Evolutionary conservation across 2,888 invertebrate species (phyloP).

Genomic region (Julus scandinavius): DNA sequence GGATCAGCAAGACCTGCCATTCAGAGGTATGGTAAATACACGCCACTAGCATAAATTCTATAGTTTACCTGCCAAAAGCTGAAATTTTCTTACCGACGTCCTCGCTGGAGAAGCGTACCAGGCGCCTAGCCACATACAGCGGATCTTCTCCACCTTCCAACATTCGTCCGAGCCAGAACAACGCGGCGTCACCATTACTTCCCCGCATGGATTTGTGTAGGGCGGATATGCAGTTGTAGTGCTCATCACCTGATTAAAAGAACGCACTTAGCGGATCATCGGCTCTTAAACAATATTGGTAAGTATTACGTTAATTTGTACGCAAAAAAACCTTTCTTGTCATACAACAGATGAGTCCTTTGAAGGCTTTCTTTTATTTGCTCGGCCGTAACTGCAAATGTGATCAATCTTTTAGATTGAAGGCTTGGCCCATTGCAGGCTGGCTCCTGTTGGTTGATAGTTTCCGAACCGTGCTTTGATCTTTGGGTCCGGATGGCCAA

Average conservation of each 20-base stretch:
- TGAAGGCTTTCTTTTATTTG: constrained; percentile 79
- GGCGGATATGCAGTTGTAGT: constrained; percentile 84
- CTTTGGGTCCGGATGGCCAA: constrained; percentile 73
- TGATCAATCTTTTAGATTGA: constrained; percentile 62
- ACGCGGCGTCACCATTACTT: constrained; percentile 78
- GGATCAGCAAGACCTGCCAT: constrained; percentile 67
- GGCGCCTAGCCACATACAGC: constrained; percentile 78
- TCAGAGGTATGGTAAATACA: not conserved
- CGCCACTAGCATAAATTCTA: not conserved
- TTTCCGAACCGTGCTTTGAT: constrained; percentile 60
- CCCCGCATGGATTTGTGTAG: constrained; percentile 85
- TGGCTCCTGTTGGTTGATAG: not conserved
- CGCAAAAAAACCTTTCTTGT: constrained; percentile 66
- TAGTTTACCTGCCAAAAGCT: not conserved
- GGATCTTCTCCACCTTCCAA: constrained; percentile 84
- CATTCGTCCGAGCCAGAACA: constrained; percentile 86
- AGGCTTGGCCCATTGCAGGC: constrained; percentile 59
- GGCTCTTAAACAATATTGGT: not conserved
- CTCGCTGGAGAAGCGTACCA: constrained; percentile 80
- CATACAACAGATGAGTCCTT: constrained; percentile 82
- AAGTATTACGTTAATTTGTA: not conserved
- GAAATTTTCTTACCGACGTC: constrained; percentile 76
- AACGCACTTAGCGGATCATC: not conserved
- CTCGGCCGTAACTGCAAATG: constrained; percentile 70
- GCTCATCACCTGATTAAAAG: constrained; percentile 73